Evolutionary conservation across 2,888 invertebrate genomes (phyloP).

Genomic region (Lasioglossum vierecki): DNA sequence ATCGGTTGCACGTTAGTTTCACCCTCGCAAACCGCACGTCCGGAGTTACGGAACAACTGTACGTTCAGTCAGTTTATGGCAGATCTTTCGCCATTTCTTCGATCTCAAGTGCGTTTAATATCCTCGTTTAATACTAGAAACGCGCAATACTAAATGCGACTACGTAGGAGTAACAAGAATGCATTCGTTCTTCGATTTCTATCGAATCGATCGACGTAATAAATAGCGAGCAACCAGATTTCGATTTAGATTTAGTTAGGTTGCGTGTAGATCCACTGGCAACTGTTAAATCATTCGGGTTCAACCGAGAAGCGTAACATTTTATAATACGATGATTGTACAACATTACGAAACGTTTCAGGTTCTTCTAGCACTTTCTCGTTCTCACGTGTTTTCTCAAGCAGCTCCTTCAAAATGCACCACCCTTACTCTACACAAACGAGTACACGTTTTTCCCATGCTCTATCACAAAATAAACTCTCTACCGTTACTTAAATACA

Average conservation of each 20-base stretch:
- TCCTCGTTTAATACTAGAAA: not conserved
- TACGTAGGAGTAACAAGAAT: too few species aligned
- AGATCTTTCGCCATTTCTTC: not conserved
- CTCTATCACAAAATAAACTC: slow-evolving; percentile 36
- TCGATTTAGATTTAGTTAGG: too few species aligned
- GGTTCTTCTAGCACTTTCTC: not conserved
- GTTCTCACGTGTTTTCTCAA: not conserved
- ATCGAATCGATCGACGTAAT: too few species aligned
- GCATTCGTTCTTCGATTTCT: too few species aligned
- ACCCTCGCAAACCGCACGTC: not conserved
- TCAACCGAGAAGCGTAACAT: not conserved
- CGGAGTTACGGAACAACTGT: not conserved
- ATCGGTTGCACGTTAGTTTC: not conserved
- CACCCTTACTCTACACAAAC: not conserved
- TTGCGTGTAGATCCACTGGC: not conserved
- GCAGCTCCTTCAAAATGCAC: not conserved
- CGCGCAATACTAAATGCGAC: not conserved
- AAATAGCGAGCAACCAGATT: too few species aligned
- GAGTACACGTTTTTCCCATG: slow-evolving; percentile 24
- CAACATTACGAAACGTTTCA: not conserved
- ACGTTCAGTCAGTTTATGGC: not conserved
- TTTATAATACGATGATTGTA: not conserved
- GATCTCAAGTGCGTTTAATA: not conserved
- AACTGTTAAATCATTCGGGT: not conserved
- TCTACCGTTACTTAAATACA: slow-evolving; percentile 24